Evolutionary conservation across 1,140 invertebrate species (phyloP), one percentile per base, ranked within the genome.

Genomic region (Dinothrombium tinctorium): DNA sequence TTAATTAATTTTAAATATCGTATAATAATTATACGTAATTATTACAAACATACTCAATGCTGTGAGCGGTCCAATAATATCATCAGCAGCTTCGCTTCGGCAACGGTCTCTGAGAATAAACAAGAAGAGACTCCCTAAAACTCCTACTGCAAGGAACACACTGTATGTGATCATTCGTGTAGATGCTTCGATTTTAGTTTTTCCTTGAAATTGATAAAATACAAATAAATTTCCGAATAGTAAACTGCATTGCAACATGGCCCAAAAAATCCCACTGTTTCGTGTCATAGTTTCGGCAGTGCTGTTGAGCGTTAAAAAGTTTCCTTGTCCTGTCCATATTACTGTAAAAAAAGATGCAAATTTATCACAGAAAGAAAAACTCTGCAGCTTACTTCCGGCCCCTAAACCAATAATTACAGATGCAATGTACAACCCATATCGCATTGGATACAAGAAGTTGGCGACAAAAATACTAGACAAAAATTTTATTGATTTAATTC

Each of bases 211-310:
- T 55, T 74, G 69, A 53, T 83, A 81, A 58, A 73, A 90, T 7
- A 90, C 82, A 59, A 90, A 92, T 6, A 86, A 61, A 54, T 95
- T 95, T 37, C 87, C 87, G 51, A 82, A 71, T 54, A 94, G 76
- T 59, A 87, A 70, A 52, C 84, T 80, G 66, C 47, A 73, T 69
- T 94, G 86, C 28, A 92, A 64, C 54, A 94, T 71, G 1, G 86
- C 86, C 87, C 87, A 94, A 56, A 95, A 95, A 15, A 95, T 64
- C 19, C 86, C 84, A 17, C 82, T 83, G 58, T 95, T 92, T 49
- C 84, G 68, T 3, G 78, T 74, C 53, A 94, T 87, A 0, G 82
- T 94, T 0, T 71, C 67, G 0, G 68, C 57, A 49, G 77, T 71
- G 41, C 83, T 90, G 63, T 89, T 90, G 4, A 84, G 63, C 0